A percentile compares a stretch with the other conserved stretches of the same genome.
These are phyloP conservation scores for Tryphoninae sp. DNA, from an alignment of 2,888 invertebrate species.

Conservation along the genomic window DNA sequence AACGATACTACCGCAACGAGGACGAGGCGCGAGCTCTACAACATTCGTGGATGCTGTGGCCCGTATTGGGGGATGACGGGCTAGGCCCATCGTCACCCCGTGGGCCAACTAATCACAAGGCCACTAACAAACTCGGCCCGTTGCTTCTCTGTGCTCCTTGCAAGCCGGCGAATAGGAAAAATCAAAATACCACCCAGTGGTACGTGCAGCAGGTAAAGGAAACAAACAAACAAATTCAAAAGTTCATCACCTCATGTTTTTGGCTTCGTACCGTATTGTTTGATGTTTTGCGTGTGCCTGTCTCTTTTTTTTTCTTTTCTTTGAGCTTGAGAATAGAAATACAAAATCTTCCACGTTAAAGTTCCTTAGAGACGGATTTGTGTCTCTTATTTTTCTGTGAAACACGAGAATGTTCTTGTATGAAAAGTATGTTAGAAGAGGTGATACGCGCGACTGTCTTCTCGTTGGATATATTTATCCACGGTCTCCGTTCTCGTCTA, in stretches of 20 bases:
- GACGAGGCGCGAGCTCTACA: slow-evolving; percentile 62
- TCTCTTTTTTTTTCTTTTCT: slow-evolving; percentile 29
- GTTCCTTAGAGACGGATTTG: not conserved
- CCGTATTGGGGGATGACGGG: slow-evolving; percentile 80
- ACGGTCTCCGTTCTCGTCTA: slow-evolving; percentile 22
- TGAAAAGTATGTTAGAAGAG: slow-evolving; percentile 45
- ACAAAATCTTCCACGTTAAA: slow-evolving; percentile 6
- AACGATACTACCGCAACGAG: slow-evolving; percentile 53
- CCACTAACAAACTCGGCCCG: slow-evolving; percentile 76
- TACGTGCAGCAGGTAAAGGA: slow-evolving; percentile 80
- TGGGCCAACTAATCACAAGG: slow-evolving; percentile 64
- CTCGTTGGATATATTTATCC: slow-evolving; percentile 35
- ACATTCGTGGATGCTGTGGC: slow-evolving; percentile 80
- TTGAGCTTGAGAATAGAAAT: not conserved
- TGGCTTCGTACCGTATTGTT: slow-evolving; percentile 5
- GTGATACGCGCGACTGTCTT: slow-evolving; percentile 39
- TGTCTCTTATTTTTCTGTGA: slow-evolving; percentile 12
- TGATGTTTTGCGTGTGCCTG: slow-evolving; percentile 12
- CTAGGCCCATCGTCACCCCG: slow-evolving; percentile 78
- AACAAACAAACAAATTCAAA: slow-evolving; percentile 21
- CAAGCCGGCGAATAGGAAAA: slow-evolving; percentile 78
- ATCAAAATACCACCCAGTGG: slow-evolving; percentile 80
- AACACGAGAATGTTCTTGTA: slow-evolving; percentile 35
- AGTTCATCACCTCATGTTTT: not conserved
- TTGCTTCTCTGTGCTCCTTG: slow-evolving; percentile 79